Base-by-base conservation (phyloP, 2,797 vertebrate species). In the Rhinogobio ventralis region DNA sequence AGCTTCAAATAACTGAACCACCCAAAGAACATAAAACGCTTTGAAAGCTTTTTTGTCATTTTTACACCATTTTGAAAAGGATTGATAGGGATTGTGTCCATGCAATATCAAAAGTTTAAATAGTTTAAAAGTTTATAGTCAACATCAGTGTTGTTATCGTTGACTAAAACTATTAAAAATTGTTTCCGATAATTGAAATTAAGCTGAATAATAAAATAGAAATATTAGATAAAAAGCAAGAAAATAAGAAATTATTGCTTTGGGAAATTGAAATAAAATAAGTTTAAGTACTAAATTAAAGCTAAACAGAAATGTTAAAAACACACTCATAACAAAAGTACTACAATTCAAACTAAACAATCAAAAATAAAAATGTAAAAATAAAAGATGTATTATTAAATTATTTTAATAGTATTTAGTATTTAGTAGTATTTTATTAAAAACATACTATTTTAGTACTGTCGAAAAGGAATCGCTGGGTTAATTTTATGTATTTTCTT, bases 1-100 rank as follows among this genome's bases (percentile, higher is more conserved):
- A 10, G 39, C 60, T 88, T 84, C 51, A 73, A 84, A 76, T 84
- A 82, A 84, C 9, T 73, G 39, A 82, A 55, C 62, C 25, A 49
- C 72, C 68, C 72, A 39, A 46, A 66, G 69, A 42, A 17, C 23
- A 75, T 83, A 25, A 15, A 68, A 57, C 45, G 79, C 33, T 67
- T 57, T 49, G 49, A 73, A 66, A 77, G 7, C 8, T 14, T 28
- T 33, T 66, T 49, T 85, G 45, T 72, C 4, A 19, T 25, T 60
- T 60, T 60, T 25, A 66, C 28, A 30, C 2, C 0, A 33, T 30
- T 17, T 30, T 8, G 0, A 14, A 28, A 46, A 14, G 4, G 15
- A 46, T 2, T 11, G 0, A 13, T 57, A 25, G 23, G 10, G 10
- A 57, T n/a, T 57, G 10, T n/a, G 55, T 57, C 10, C 55, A 57